Conservation (phyloP, 2,888 invertebrate genomes). For the Phasia obesa region DNA sequence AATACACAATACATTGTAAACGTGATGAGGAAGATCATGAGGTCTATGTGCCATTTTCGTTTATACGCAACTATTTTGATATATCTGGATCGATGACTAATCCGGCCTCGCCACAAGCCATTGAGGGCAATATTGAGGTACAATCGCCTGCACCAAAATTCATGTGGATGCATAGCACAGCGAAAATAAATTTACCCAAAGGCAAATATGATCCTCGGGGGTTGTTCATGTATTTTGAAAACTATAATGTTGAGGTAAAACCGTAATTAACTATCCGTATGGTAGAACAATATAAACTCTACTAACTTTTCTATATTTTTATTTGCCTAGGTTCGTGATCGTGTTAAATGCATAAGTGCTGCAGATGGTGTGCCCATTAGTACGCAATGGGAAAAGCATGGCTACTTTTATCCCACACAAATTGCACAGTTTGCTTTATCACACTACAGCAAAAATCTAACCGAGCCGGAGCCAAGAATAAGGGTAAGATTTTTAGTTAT, state of each 20-base stretch:
- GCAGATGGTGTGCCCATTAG: constrained; percentile 96
- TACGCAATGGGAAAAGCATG: constrained; percentile 97
- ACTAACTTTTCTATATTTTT: neutral
- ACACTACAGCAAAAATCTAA: constrained; percentile 97
- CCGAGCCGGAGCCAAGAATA: constrained; percentile 90
- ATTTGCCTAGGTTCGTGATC: constrained; percentile 89
- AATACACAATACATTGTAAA: constrained; percentile 90
- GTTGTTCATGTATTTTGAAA: constrained; percentile 97
- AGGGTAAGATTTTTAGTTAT: constrained; percentile 78
- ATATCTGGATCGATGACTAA: constrained; percentile 91
- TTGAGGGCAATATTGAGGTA: constrained; percentile 70
- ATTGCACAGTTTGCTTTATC: constrained; percentile 99
- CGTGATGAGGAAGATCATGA: constrained; percentile 88
- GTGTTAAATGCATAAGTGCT: constrained; percentile 98
- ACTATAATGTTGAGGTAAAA: constrained; percentile 95
- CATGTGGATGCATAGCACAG: constrained; percentile 97
- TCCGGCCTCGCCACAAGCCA: constrained; percentile 53
- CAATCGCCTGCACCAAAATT: constrained; percentile 87
- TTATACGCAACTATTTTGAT: constrained; percentile 96
- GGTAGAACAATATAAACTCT: neutral
- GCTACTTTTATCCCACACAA: constrained; percentile 99
- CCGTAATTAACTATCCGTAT: neutral
- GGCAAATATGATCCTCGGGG: constrained; percentile 94
- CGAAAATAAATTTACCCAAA: constrained; percentile 94
- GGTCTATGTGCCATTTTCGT: constrained; percentile 95